A percentile compares a stretch with the other conserved stretches of the same genome.
Evolutionary conservation across 2,113 vertebrate genomes (phyloP).

Genomic region (Oplegnathus fasciatus): DNA sequence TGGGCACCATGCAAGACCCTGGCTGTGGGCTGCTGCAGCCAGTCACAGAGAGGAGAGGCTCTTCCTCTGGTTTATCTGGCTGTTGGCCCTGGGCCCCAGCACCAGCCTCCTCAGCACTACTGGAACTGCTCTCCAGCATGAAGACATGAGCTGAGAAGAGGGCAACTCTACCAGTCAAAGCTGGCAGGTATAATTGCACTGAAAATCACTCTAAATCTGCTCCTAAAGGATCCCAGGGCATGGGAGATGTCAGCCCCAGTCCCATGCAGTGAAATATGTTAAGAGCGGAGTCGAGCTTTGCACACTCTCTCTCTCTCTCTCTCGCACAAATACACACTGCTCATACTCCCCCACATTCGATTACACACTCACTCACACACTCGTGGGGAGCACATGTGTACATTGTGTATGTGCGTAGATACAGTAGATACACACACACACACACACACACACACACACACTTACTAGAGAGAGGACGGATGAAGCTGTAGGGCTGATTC

Average conservation of each 20-base stretch:
- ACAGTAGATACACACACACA: conserved; percentile 34
- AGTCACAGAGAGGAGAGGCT: conserved; percentile 16
- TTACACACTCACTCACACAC: conserved; percentile 52
- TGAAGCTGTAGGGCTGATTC: conserved; percentile 85
- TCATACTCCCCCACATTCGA: conserved; percentile 55
- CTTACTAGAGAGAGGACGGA: conserved; percentile 75
- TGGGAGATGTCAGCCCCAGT: conserved; percentile 77
- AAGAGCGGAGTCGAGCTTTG: conserved; percentile 66
- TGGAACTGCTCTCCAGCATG: conserved; percentile 68
- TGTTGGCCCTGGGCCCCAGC: conserved; percentile 45
- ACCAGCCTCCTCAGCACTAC: conserved; percentile 40
- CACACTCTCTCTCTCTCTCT: not conserved
- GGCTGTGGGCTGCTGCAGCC: conserved; percentile 41
- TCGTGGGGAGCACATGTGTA: conserved; percentile 26
- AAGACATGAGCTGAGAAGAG: conserved; percentile 79
- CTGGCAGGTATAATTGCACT: conserved; percentile 86
- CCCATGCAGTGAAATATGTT: conserved; percentile 81
- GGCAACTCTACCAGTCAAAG: conserved; percentile 83
- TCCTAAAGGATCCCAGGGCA: conserved; percentile 81
- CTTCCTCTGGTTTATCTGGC: conserved; percentile 42
- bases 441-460: conserved; percentile 38
- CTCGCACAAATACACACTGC: conserved; percentile 59
- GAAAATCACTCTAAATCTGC: conserved; percentile 86
- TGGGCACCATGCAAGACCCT: conserved; percentile 37
- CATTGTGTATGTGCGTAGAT: conserved; percentile 52